Base-by-base conservation (phyloP, 2,113 vertebrate genomes). In the Rhynchomys soricoides region DNA sequence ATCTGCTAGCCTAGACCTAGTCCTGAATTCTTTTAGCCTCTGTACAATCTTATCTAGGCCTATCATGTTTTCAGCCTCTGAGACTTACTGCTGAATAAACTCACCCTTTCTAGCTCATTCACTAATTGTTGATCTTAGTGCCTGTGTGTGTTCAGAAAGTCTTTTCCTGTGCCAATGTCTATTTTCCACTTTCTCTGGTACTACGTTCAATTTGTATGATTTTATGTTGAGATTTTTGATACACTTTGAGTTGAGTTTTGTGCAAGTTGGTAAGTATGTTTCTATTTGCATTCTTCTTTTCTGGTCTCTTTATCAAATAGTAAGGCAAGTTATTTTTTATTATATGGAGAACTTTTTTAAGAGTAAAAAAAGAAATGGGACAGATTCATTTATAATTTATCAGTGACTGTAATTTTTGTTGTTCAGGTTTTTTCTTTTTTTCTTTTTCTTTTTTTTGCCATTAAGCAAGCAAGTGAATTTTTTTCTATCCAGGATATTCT, bases 311-410 rank as follows among this genome's bases (percentile, higher is more conserved):
- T 89, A 79, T 73, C 55, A 86, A 75, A 89, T 68, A 31, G 79
- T 85, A 71, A 95, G 87, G 74, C 77, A 93, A 89, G 90, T 94
- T 29, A n/a, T 70, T 86, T 62, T 71, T 89, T 40, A 93, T 91
- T 86, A 83, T 71, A 31, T 52, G 77, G 77, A 71, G 48, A 79
- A 62, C 59, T 94, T 64, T 92, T 93, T 52, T 3, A 40, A 26
- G 8, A 62, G n/a, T 59, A 26, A 74, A 93, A 45, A 89, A 43
- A n/a, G 87, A 93, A 97, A 91, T 43, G 24, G 10, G 48, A 55
- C 29, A 66, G 93, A 59, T 78, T 88, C 43, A 90, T 93, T 93
- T 94, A 96, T 81, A 95, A 95, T 77, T 94, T 96, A 68, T 95
- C 77, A 89, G 91, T 89, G 89, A 79, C 91, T 86, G 48, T 93